These are phyloP conservation scores for Ypsolopha scabrella DNA, from an alignment of 2,888 invertebrate species.

Conservation along the genomic window DNA sequence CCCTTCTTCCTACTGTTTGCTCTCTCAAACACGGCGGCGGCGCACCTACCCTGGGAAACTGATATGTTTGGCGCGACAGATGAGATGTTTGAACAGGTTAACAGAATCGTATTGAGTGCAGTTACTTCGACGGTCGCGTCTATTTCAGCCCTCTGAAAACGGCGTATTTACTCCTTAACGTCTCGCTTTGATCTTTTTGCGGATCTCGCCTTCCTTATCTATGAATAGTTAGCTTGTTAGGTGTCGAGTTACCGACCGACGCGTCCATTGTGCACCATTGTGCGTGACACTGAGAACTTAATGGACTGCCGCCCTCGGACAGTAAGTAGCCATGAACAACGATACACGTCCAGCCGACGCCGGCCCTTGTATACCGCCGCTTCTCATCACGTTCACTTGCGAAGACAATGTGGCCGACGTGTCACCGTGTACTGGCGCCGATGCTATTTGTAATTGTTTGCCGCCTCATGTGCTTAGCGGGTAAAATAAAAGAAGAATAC, in stretches of 20 bases:
- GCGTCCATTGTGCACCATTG: constrained; percentile 42
- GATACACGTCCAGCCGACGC: neutral
- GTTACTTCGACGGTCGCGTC: constrained; percentile 33
- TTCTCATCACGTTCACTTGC: neutral
- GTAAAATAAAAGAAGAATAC: constrained; percentile 30
- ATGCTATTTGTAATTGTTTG: neutral
- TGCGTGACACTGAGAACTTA: constrained; percentile 56
- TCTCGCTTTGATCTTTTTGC: constrained; percentile 1
- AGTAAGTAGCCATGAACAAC: constrained; percentile 18
- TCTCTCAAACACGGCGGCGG: constrained; percentile 42
- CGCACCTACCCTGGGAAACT: constrained; percentile 45
- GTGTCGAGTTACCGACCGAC: constrained; percentile 23
- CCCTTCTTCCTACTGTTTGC: constrained; percentile 53
- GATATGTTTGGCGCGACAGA: constrained; percentile 50
- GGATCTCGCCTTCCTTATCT: neutral
- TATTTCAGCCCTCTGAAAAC: constrained; percentile 9
- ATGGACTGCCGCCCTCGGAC: constrained; percentile 39
- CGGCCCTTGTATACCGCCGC: neutral
- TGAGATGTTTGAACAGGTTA: constrained; percentile 50
- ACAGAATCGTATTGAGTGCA: constrained; percentile 48
- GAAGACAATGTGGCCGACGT: too few relatives aligned
- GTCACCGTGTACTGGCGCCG: too few relatives aligned
- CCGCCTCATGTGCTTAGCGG: neutral
- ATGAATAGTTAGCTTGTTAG: constrained; percentile 1
- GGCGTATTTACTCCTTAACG: neutral